Evolutionary conservation across 2,888 invertebrate genomes (phyloP), one percentile per base, ranked within the genome.

Genomic region (Spodoptera littoralis): DNA sequence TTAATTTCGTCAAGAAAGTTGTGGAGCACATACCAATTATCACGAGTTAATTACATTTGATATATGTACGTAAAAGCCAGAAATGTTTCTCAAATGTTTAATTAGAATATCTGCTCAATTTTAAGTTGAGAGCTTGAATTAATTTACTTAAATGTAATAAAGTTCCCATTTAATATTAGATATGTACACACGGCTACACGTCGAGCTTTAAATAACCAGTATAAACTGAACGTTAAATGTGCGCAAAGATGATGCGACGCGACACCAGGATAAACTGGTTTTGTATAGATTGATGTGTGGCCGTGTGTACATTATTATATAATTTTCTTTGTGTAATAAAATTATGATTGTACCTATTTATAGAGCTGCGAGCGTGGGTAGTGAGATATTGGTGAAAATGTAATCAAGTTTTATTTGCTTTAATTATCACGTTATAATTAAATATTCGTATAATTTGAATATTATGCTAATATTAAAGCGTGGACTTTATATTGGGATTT

Each of bases 21-120:
- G 18, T 12, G 47, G 44, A 62, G 70, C 63, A 51, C 46, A 46
- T 22, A 73, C 36, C 41, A 62, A 62, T 58, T 74, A 74, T 41
- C 4, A 18, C 44, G 43, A 52, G 45, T 70, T 54, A 50, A 60
- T 59, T 57, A 54, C 0, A 55, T 68, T 61, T 48, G 55, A 74
- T 58, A 74, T 58, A 22, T 46, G 43, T 51, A 41, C 45, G 45
- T 70, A 46, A 70, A 54, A 54, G 47, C 44, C 42, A 54, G 46
- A 55, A 55, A 54, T 45, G 42, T 55, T 50, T 11, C 47, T 27
- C 27, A 30, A 41, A 51, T 43, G 41, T 58, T 60, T 62, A 70
- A 70, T 74, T 63, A 74, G 43, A 27, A 43, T 5, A 73, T 56
- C 24, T 49, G 18, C 42, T 58, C 5, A 48, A 53, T 49, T 52